Conservation (phyloP, 1,140 invertebrate genomes). For the Neodiprion virginianus region DNA sequence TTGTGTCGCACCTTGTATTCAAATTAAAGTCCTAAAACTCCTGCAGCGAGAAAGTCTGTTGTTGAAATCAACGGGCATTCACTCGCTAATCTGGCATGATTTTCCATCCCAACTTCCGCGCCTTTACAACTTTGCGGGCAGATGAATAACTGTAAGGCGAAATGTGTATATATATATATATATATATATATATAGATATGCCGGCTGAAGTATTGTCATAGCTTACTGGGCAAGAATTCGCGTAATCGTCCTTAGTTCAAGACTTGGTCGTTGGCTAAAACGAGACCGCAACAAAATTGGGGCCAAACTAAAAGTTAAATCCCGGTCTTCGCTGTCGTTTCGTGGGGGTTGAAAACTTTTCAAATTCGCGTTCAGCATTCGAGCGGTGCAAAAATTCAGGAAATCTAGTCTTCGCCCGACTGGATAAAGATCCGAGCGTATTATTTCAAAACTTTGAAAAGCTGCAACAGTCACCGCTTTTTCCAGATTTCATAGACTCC, state of each 20-base stretch:
- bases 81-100: not conserved
- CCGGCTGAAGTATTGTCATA: not conserved
- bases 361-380: conserved; percentile 5
- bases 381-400: not conserved
- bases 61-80: not conserved
- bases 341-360: not conserved
- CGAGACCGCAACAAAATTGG: not conserved
- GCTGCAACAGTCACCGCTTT: not conserved
- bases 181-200: not conserved
- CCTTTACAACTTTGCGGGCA: not conserved
- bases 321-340: not conserved
- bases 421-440: not conserved
- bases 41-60: not conserved
- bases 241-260: not conserved
- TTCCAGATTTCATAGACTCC: not conserved
- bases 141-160: no score
- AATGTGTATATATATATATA: no score
- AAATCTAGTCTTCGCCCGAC: not conserved
- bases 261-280: not conserved
- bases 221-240: not conserved
- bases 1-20: no score
- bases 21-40: not conserved
- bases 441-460: conserved; percentile 6
- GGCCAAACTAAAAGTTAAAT: conserved; percentile 3
- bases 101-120: not conserved